Evolutionary conservation across 64 coral and sea anemone species (phyloP).

Genomic region (Actinia equina): DNA sequence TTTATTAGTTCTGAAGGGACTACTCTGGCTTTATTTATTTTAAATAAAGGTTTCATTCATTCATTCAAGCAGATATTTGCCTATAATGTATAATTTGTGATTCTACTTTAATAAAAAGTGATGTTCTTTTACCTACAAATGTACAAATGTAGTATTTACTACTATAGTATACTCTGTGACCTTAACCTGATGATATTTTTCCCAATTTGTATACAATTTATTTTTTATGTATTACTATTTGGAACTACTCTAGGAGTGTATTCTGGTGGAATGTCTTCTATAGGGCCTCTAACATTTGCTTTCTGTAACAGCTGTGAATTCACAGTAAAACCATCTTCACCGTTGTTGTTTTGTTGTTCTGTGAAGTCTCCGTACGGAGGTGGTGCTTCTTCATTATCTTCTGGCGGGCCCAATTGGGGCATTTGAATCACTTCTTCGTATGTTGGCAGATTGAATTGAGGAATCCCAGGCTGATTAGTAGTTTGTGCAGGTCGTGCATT

Average conservation of each 20-base stretch:
- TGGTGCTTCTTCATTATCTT: constrained; percentile 36
- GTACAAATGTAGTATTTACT: not conserved
- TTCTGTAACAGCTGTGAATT: not conserved
- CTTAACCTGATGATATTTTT: no score
- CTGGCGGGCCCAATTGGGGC: constrained; percentile 38
- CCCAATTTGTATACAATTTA: no score
- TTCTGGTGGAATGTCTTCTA: not conserved
- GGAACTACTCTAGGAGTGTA: no score
- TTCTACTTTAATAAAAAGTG: not conserved
- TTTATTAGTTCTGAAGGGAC: no score
- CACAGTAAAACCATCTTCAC: not conserved
- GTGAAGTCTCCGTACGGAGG: constrained; percentile 19
- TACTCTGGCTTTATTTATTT: no score
- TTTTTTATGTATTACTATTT: no score
- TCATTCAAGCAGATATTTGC: no score
- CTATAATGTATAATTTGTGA: no score
- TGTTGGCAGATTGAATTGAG: constrained; percentile 44
- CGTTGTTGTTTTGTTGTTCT: not conserved
- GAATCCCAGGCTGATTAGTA: not conserved
- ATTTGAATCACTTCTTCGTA: constrained; percentile 56
- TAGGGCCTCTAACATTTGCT: not conserved
- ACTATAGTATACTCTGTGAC: no score
- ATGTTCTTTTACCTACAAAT: not conserved
- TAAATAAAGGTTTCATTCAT: no score
- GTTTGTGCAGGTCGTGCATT: not conserved